Base-by-base conservation (phyloP, 2,113 vertebrate species). In the Cygnus atratus region DNA sequence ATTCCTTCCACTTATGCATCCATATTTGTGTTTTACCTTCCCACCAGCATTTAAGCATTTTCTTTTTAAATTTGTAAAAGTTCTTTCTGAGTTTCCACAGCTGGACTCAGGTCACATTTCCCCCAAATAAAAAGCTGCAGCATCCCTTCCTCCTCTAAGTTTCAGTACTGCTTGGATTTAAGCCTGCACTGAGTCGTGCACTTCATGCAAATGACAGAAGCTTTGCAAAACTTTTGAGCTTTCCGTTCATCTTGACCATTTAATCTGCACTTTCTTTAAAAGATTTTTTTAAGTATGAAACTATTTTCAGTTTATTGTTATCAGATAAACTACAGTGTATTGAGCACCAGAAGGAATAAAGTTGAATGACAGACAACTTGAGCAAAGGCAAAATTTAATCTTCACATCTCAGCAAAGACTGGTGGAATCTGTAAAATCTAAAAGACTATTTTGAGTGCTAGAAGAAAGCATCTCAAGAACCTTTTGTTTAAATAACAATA, bases 311-410 rank as follows among this genome's bases (percentile, higher is more conserved):
- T 87, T 67, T 75, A 68, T 65, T 84, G 25, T 84, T 84, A 59
- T 55, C 46, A 84, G 61, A 71, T 52, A 59, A 61, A 46, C 43
- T 46, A 19, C 44, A 65, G 37, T 55, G n/a, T 66, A 52, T 31
- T 74, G 61, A 86, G 70, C 26, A 87, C 43, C 43, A 65, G 33
- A 39, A 54, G 62, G 28, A 90, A 70, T 81, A 90, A 67, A 88
- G 20, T 33, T 81, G 46, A 77, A 43, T 22, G n/a, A 74, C 39
- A 73, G 39, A 83, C 25, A 77, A 39, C 43, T 71, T 68, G 46
- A 91, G 83, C 55, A 80, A 94, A 90, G 31, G n/a, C 50, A 70
- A 66, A 93, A 94, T 46, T 50, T 84, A 74, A 68, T 43, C 43
- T 88, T 81, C 20, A 46, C 17, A 33, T 74, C 84, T 84, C 65